Base-by-base conservation (phyloP, 2,888 invertebrate species). In the Eupithecia abbreviata region DNA sequence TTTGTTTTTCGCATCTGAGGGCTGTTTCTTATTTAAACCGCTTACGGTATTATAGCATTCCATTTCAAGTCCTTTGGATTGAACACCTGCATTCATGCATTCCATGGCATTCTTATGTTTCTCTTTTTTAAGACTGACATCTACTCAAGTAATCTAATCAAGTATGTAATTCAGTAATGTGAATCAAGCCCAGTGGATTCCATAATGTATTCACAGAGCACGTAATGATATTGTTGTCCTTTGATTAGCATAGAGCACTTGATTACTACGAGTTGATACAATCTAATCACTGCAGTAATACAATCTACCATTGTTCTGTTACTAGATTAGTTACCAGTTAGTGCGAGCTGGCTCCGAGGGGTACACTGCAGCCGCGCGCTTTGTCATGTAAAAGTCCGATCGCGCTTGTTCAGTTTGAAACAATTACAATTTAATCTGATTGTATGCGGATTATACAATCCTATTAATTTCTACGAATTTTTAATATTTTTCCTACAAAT, bases 151-250 rank as follows among this genome's bases (percentile, higher is more conserved):
- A n/a, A n/a, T n/a, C n/a, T n/a, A 2, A 55, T 6, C n/a, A 4
- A 18, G 30, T 58, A 58, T 9, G 51, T 13, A 15, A 2, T 10
- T 30, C 18, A 18, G 9, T 18, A 4, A 58, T 3, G 7, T 30
- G 10, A 30, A 62, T 2, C 62, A 62, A 1, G 10, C 62, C 62
- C 62, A 62, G 62, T 12, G 62, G 62, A 62, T 12, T 30, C 10
- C 62, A 30, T 30, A 62, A 62, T 62, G 30, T 62, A 62, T 62
- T 62, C 62, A 30, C 12, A 4, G 4, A 30, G 62, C 62, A 30
- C 62, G 30, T 62, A 62, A 62, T 62, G 62, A 62, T 18, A 62
- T 18, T 62, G 62, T 62, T 62, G 62, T 18, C 62, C 62, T 62
- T 12, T 62, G 30, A 62, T 62, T 62, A 62, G 30, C 62, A 30